These are phyloP conservation scores for Bos indicus DNA, from an alignment of 2,113 vertebrate species.

Conservation along the genomic window DNA sequence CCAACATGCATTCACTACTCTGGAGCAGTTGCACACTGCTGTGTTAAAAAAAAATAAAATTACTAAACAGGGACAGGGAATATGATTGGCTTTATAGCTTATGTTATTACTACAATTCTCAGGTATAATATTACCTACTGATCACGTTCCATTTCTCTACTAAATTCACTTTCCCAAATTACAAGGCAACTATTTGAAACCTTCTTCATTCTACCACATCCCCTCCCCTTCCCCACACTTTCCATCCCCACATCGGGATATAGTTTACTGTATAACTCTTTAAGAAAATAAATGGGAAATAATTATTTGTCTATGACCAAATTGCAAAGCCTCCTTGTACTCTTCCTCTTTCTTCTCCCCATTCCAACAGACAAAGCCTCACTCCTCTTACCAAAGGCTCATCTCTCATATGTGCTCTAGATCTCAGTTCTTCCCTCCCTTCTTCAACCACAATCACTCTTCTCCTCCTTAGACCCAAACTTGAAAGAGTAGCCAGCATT, in stretches of 20 bases:
- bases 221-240: neutral
- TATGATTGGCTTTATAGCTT: neutral
- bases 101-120: neutral
- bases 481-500: neutral
- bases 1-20: neutral
- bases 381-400: neutral
- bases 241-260: neutral
- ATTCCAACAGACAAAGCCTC: neutral
- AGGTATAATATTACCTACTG: neutral
- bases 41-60: neutral
- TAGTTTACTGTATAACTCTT: neutral
- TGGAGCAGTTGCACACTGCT: neutral
- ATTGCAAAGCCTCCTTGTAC: neutral
- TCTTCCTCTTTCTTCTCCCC: neutral
- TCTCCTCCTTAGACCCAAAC: neutral
- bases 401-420: neutral
- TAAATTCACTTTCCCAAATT: conserved; percentile 1
- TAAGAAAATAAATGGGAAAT: neutral
- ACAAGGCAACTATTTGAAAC: neutral
- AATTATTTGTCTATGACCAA: neutral
- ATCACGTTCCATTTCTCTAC: neutral
- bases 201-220: neutral
- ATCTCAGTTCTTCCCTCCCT: neutral
- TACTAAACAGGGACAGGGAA: neutral
- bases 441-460: neutral